Conservation (phyloP, 2,113 vertebrate species). For the Amazona vittata region DNA sequence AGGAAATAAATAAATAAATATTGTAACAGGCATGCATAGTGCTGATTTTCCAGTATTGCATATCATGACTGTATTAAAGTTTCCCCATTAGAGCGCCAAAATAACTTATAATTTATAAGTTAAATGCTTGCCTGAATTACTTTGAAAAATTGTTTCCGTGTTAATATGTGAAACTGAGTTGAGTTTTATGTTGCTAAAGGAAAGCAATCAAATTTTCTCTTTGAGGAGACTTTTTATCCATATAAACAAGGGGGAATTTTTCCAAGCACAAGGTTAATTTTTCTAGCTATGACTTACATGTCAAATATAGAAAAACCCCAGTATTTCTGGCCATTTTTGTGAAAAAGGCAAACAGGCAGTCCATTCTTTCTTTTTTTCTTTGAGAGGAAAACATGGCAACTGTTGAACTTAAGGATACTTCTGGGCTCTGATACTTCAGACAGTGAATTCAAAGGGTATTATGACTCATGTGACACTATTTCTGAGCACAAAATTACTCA, state of each 20-base stretch:
- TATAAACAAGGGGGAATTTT: not conserved
- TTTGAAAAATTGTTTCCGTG: not conserved
- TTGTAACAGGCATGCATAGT: not conserved
- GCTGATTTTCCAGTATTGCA: not conserved
- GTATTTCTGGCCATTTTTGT: not conserved
- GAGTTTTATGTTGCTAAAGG: not conserved
- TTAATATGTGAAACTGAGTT: not conserved
- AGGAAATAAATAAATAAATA: not conserved
- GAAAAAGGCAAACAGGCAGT: not conserved
- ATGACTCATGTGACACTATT: constrained; percentile 69
- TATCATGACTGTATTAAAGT: not conserved
- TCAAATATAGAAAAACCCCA: not conserved
- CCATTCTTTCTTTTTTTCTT: not conserved
- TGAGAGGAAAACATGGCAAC: constrained; percentile 20
- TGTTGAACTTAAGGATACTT: constrained; percentile 26
- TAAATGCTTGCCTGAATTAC: not conserved
- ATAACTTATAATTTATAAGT: not conserved
- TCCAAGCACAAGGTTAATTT: not conserved
- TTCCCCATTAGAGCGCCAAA: not conserved
- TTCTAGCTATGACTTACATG: not conserved
- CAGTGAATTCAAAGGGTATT: constrained; percentile 55
- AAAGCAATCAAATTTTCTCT: not conserved
- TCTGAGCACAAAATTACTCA: constrained; percentile 56
- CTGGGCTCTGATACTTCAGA: constrained; percentile 57
- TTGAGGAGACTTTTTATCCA: not conserved